Percentiles rank a stretch among this genome's conserved stretches.
phyloP scores from a whole-genome alignment of 2,113 vertebrate genomes.

The Myxocyprinus asiaticus region DNA sequence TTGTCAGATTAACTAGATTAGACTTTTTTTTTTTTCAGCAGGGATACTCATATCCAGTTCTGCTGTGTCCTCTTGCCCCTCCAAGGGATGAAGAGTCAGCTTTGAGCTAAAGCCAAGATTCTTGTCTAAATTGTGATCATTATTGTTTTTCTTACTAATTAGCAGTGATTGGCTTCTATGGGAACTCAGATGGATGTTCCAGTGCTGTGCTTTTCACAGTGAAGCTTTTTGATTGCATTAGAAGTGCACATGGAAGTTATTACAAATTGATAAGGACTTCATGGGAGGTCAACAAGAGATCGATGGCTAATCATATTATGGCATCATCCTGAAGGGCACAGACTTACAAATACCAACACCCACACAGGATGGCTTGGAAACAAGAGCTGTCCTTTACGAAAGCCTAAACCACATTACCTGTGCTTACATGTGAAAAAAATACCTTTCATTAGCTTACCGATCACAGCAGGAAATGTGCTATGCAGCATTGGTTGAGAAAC shows the following conservation, averaged over 20 bases:
- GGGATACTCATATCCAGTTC: neutral
- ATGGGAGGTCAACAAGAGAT: slow-evolving; percentile 73
- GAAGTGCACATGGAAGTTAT: slow-evolving; percentile 66
- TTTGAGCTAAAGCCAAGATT: neutral
- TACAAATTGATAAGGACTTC: slow-evolving; percentile 73
- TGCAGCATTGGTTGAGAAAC: slow-evolving; percentile 26
- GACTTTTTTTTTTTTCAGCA: neutral
- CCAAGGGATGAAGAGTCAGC: neutral
- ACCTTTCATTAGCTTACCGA: slow-evolving; percentile 30
- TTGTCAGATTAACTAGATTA: neutral
- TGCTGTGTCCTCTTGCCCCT: neutral
- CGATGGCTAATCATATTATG: slow-evolving; percentile 76
- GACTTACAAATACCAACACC: neutral
- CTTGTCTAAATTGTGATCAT: slow-evolving; percentile 5
- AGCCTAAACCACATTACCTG: slow-evolving; percentile 45
- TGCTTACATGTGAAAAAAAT: slow-evolving; percentile 44
- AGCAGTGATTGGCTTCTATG: slow-evolving; percentile 12
- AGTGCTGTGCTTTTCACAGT: slow-evolving; percentile 33
- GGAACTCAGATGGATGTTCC: slow-evolving; percentile 7
- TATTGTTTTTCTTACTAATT: slow-evolving; percentile 26
- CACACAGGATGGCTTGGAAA: slow-evolving; percentile 57
- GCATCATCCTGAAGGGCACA: slow-evolving; percentile 63
- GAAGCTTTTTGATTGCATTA: slow-evolving; percentile 70
- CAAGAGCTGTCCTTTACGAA: slow-evolving; percentile 58
- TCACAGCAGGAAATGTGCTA: neutral